Evolutionary conservation across 2,888 invertebrate species (phyloP).

Genomic region (Xestia xanthographa): DNA sequence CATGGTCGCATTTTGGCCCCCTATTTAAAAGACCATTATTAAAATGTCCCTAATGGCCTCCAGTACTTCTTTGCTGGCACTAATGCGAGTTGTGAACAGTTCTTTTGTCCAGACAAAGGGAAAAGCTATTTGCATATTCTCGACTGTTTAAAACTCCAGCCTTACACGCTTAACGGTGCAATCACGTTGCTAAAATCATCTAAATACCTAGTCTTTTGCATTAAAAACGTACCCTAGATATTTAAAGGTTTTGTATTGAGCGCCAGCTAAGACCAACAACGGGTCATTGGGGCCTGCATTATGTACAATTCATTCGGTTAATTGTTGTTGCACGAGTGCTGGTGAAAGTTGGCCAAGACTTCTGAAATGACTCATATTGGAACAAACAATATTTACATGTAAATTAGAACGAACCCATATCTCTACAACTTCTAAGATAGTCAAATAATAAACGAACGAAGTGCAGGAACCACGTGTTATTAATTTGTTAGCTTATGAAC

Average conservation of each 20-base stretch:
- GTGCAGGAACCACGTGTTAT: constrained; percentile 27
- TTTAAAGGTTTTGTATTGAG: constrained; percentile 18
- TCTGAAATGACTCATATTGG: constrained; percentile 86
- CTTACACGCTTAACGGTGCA: constrained; percentile 67
- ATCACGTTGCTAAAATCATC: constrained; percentile 56
- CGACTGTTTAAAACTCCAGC: constrained; percentile 70
- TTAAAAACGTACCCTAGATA: constrained; percentile 12
- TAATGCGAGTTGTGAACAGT: constrained; percentile 81
- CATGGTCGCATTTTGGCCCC: constrained; percentile 61
- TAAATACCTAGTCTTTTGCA: not conserved
- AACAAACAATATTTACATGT: constrained; percentile 85
- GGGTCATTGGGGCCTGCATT: constrained; percentile 69
- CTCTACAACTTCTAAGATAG: constrained; percentile 67
- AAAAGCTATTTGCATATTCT: constrained; percentile 79
- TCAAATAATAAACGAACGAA: constrained; percentile 32
- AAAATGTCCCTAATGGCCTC: constrained; percentile 76
- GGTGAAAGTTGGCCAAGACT: constrained; percentile 86
- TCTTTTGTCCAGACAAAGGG: constrained; percentile 77
- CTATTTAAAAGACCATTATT: constrained; percentile 74
- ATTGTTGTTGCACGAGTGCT: constrained; percentile 81
- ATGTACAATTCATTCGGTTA: constrained; percentile 71
- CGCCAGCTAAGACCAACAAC: constrained; percentile 56
- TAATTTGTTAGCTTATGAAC: constrained; percentile 16
- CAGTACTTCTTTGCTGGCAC: constrained; percentile 74
- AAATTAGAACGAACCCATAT: constrained; percentile 82